Percentiles rank a stretch among this genome's conserved stretches.
phyloP scores from a whole-genome alignment of 2,113 vertebrate genomes.

The Oenanthe oenanthe region DNA sequence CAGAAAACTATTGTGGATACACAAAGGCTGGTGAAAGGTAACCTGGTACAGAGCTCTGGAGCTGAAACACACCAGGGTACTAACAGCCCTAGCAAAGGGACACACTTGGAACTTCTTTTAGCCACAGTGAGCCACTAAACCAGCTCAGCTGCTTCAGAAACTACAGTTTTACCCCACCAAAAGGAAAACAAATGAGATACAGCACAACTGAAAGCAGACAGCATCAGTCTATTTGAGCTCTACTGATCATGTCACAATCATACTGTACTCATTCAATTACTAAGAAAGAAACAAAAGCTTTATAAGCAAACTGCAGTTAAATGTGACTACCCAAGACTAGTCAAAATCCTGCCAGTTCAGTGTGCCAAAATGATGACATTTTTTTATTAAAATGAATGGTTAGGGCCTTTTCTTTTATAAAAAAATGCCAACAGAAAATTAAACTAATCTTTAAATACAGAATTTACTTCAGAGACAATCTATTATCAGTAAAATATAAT shows the following conservation, averaged over 20 bases:
- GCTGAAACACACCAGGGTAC: neutral
- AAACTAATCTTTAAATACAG: neutral
- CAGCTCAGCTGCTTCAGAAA: neutral
- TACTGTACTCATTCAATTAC: neutral
- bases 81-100: neutral
- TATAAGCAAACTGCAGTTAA: neutral
- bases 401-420: neutral
- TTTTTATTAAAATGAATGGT: neutral
- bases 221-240: neutral
- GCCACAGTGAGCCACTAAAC: neutral
- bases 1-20: neutral
- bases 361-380: neutral
- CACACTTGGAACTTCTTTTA: neutral
- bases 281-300: neutral
- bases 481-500: neutral
- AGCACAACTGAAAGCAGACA: neutral
- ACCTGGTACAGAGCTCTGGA: neutral
- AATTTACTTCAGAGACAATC: neutral
- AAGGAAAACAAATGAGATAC: neutral
- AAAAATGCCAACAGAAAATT: neutral
- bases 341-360: neutral
- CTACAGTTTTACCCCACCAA: neutral
- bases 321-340: neutral
- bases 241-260: neutral
- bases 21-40: neutral